Base-by-base conservation (phyloP, 1,140 invertebrate genomes). In the Leptopilina clavipes region DNA sequence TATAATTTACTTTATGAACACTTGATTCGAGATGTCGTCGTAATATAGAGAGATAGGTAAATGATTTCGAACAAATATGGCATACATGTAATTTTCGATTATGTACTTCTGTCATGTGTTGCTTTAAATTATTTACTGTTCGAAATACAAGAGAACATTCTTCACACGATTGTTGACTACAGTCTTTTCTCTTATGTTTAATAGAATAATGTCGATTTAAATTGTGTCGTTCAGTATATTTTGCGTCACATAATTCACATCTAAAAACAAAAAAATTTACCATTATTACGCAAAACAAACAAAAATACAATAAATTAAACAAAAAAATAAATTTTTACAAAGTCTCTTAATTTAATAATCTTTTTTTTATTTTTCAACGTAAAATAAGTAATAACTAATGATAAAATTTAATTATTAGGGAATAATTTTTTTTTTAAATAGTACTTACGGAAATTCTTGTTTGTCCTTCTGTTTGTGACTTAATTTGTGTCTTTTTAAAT, bases 401-500 rank as follows among this genome's bases (percentile, higher is more conserved):
- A n/a, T n/a, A n/a, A n/a, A n/a, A n/a, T n/a, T n/a, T n/a, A n/a
- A n/a, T n/a, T n/a, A n/a, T n/a, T n/a, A n/a, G n/a, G n/a, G n/a
- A 8, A 77, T 85, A 84, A 75, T 3, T 40, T 70, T 81, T 82
- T 22, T 70, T 70, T 12, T 17, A n/a, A 14, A 18, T 22, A 0
- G n/a, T n/a, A 78, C 10, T 14, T 85, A 48, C 44, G 11, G n/a
- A n/a, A 3, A 48, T 14, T 12, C 2, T 48, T 48, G 0, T 48
- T 48, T 48, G n/a, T 10, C 6, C 14, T 14, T n/a, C 3, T 48
- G 2, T 48, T 12, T 14, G 6, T 48, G 86, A 14, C 0, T 25
- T n/a, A 18, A 44, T 12, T n/a, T 11, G 25, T 87, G 86, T 11
- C 17, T 70, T 7, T 74, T 78, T 5, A 82, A 72, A 73, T 52